Evolutionary conservation across 2,797 vertebrate genomes (phyloP).

Genomic region (Scleropages formosus): DNA sequence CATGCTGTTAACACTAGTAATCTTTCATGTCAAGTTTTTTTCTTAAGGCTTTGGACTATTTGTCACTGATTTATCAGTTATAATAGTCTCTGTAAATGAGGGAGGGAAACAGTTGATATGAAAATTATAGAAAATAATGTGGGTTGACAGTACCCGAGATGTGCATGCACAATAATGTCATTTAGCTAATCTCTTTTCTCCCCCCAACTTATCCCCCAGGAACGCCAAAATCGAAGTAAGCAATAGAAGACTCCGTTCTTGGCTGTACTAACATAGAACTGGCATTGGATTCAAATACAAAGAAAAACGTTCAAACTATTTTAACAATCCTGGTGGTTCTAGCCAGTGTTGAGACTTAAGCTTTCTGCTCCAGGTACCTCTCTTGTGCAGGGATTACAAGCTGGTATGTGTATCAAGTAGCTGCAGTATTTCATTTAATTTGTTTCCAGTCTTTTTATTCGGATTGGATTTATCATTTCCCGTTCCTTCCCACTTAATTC

Average conservation of each 20-base stretch:
- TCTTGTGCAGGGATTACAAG: slow-evolving; percentile 82
- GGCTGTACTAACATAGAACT: slow-evolving; percentile 75
- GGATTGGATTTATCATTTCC: slow-evolving; percentile 65
- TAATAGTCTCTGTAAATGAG: neutral
- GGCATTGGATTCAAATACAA: slow-evolving; percentile 74
- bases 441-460: slow-evolving; percentile 50
- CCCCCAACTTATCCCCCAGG: slow-evolving; percentile 65
- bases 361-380: slow-evolving; percentile 72
- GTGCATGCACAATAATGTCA: slow-evolving; percentile 12
- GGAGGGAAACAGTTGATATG: neutral
- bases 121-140: neutral
- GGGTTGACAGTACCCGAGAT: slow-evolving; percentile 1
- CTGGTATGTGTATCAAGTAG: slow-evolving; percentile 73
- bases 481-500: slow-evolving; percentile 68
- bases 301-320: slow-evolving; percentile 64
- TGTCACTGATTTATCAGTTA: slow-evolving; percentile 5
- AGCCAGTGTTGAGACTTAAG: slow-evolving; percentile 73
- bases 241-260: slow-evolving; percentile 78
- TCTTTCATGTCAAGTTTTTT: neutral
- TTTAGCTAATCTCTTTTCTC: slow-evolving; percentile 17
- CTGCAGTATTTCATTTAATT: slow-evolving; percentile 52
- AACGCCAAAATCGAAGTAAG: slow-evolving; percentile 91
- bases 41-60: neutral
- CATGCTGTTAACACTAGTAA: neutral
- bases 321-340: slow-evolving; percentile 64